These are phyloP conservation scores for Phortica magna DNA, from an alignment of 2,888 invertebrate genomes.

Conservation along the genomic window DNA sequence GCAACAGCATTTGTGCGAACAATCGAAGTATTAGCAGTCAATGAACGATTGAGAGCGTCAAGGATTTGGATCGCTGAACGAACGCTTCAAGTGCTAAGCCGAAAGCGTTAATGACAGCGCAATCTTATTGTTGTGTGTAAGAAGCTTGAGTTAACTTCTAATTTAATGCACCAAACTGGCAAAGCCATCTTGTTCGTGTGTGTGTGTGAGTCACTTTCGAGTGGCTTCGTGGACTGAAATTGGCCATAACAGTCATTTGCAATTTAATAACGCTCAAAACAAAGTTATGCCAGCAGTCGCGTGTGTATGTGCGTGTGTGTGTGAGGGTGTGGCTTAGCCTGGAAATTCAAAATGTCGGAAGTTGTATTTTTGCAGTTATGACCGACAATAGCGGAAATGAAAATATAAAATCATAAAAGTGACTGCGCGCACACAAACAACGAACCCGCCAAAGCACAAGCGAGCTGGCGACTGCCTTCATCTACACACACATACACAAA, in stretches of 20 bases:
- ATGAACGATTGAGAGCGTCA: too few species aligned
- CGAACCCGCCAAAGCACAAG: not conserved
- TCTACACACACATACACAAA: not conserved
- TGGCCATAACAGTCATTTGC: slow-evolving; percentile 34
- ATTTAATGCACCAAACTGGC: not conserved
- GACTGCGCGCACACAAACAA: slow-evolving; percentile 20
- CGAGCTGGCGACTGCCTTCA: not conserved
- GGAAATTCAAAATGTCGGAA: slow-evolving; percentile 47
- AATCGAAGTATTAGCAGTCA: too few species aligned
- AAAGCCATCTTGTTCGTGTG: slow-evolving; percentile 7
- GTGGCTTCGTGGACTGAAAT: slow-evolving; percentile 20
- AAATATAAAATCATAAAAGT: slow-evolving; percentile 67
- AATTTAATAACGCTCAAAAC: slow-evolving; percentile 9
- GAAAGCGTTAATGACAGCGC: not conserved
- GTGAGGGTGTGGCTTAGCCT: not conserved
- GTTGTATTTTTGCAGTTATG: slow-evolving; percentile 65
- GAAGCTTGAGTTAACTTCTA: not conserved
- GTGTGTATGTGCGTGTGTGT: slow-evolving; percentile 29
- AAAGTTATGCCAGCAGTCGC: too few species aligned
- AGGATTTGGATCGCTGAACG: too few species aligned
- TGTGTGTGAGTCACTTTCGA: slow-evolving; percentile 52
- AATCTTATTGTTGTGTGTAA: too few species aligned
- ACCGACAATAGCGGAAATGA: slow-evolving; percentile 65
- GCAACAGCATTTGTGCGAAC: too few species aligned
- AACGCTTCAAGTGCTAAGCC: not conserved